These are phyloP conservation scores for Leptinotarsa juncta DNA, from an alignment of 2,888 invertebrate species.

Conservation along the genomic window DNA sequence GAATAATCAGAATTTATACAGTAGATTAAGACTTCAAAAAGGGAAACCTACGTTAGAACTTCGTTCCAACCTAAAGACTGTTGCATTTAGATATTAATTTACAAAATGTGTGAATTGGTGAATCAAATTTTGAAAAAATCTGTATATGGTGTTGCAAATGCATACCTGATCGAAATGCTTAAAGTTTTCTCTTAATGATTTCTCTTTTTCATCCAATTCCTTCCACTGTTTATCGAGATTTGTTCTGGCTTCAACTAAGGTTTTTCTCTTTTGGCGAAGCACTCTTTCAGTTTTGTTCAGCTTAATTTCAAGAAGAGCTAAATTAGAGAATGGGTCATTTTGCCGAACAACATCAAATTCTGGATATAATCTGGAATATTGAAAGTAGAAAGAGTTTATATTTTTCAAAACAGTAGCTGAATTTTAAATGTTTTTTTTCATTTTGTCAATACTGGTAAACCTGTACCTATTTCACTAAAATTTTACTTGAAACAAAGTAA, in stretches of 20 bases:
- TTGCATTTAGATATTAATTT: no score
- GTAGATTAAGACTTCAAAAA: no score
- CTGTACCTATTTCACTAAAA: background rate
- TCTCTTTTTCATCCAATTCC: constrained; percentile 45
- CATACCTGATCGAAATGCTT: constrained; percentile 44
- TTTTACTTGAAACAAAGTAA: background rate
- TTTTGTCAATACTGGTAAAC: no score
- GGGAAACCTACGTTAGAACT: no score
- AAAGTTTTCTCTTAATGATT: constrained; percentile 42
- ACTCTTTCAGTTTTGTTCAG: constrained; percentile 41
- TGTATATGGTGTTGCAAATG: background rate
- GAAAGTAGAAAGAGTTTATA: background rate
- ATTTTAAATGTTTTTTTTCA: no score
- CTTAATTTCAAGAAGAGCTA: constrained; percentile 39
- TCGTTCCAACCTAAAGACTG: no score
- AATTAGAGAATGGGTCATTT: constrained; percentile 36
- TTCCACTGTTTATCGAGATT: constrained; percentile 45
- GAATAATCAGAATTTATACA: no score
- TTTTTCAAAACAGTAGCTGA: no score
- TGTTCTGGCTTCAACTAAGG: constrained; percentile 26
- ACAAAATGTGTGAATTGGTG: background rate
- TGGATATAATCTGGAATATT: constrained; percentile 38
- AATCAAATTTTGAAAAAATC: background rate
- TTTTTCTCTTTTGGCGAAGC: constrained; percentile 34
- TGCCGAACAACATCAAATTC: constrained; percentile 43